Evolutionary conservation across 2,888 invertebrate genomes (phyloP).

Genomic region (Agelastica alni): DNA sequence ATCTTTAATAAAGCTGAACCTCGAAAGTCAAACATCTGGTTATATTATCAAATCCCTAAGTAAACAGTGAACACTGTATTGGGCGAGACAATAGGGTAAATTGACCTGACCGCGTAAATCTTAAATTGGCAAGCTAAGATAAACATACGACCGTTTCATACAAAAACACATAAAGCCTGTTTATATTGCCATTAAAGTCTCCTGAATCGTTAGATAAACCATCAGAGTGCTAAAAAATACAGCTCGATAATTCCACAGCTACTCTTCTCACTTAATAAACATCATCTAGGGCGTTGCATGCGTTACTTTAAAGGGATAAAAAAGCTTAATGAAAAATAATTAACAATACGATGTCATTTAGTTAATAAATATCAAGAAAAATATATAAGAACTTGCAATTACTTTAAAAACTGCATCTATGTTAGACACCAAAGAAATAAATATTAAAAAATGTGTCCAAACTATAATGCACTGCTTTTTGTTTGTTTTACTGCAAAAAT

Average conservation of each 20-base stretch:
- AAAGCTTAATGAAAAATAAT: no score
- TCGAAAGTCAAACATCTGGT: conserved; percentile 10
- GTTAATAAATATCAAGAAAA: no score
- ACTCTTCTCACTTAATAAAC: conserved; percentile 42
- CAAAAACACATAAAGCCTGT: conserved; percentile 44
- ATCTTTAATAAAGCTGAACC: neutral
- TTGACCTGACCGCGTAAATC: conserved; percentile 32
- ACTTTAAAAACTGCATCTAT: no score
- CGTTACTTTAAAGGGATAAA: no score
- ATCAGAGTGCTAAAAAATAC: conserved; percentile 43
- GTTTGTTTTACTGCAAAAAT: no score
- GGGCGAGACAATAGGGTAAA: conserved; percentile 25
- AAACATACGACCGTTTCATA: conserved; percentile 40
- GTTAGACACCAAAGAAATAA: no score
- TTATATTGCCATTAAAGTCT: conserved; percentile 44
- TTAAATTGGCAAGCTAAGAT: conserved; percentile 37
- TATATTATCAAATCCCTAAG: conserved; percentile 9
- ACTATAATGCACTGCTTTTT: no score
- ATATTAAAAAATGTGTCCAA: no score
- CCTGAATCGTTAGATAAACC: conserved; percentile 42
- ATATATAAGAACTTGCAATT: no score
- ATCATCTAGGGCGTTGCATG: conserved; percentile 6
- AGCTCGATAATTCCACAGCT: conserved; percentile 30
- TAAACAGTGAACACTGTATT: conserved; percentile 6
- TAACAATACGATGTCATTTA: no score